Evolutionary conservation across 2,797 vertebrate species (phyloP), one percentile per base, ranked within the genome.

Genomic region (Pipistrellus pipistrellus): DNA sequence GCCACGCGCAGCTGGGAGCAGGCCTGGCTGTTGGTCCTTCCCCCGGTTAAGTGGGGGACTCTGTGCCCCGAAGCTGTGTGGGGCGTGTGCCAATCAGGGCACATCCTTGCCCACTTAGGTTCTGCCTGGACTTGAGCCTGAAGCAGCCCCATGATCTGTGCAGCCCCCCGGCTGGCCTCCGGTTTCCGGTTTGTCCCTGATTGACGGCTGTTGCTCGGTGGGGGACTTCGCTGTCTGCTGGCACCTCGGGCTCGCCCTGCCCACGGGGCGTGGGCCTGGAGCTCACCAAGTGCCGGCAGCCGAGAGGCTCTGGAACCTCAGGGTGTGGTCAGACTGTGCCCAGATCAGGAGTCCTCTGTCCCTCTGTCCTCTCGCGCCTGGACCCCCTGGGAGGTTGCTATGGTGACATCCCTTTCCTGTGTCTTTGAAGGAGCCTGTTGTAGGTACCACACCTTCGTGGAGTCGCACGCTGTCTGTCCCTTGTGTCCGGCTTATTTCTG

Each of bases 301-400:
- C 9, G 1, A 0, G 1, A 6, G 72, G 44, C 48, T 0, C 23
- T n/a, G n/a, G 27, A 69, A n/a, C 57, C 11, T 69, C 35, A 15
- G 14, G 38, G 38, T 46, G 32, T 30, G 78, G n/a, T 59, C 18
- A 51, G 10, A 41, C 2, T 4, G 3, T 44, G 59, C 48, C 71
- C 8, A 20, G 82, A 1, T 59, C 81, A 41, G 1, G 0, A 7
- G 38, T 55, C 64, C 14, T 0, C 66, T 27, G n/a, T 32, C 30
- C 38, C 48, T 53, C 32, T 75, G 73, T 13, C 20, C 8, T 38
- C 62, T 44, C 46, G 59, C 51, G 51, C 51, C 0, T 15, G 64
- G 44, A 62, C 41, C 21, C 21, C 17, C 51, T 8, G 27, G 27
- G 14, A 53, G 32, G 55, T 73, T 57, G 35, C 75, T 25, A 0